Conservation (phyloP, 2,888 invertebrate genomes). For the Galeruca laticollis region DNA sequence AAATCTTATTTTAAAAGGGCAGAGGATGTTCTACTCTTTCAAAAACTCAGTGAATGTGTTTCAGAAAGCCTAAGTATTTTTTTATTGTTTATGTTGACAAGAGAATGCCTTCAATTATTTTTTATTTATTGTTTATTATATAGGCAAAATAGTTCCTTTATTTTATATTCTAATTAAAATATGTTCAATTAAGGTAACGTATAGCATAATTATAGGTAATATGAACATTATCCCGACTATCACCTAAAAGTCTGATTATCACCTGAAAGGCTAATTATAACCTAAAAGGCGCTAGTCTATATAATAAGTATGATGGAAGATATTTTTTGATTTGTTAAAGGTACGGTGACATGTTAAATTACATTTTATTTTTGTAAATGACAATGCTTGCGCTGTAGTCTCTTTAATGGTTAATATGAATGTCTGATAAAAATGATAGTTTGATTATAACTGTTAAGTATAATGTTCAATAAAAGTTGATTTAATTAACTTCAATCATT, state of each 20-base stretch:
- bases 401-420: slow-evolving; percentile 9
- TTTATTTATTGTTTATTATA: too few species aligned
- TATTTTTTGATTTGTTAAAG: slow-evolving; percentile 6
- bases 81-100: slow-evolving; percentile 5
- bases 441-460: too few species aligned
- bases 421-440: too few species aligned
- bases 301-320: not conserved
- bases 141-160: too few species aligned
- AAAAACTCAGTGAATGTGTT: slow-evolving; percentile 7
- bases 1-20: not conserved
- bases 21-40: slow-evolving; percentile 5
- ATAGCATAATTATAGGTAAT: slow-evolving; percentile 7
- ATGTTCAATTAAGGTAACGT: too few species aligned
- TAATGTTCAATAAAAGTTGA: slow-evolving; percentile 3
- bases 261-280: too few species aligned
- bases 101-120: not conserved
- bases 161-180: too few species aligned
- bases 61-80: slow-evolving; percentile 12
- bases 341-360: not conserved
- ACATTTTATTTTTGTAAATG: not conserved
- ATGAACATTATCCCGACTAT: slow-evolving; percentile 8
- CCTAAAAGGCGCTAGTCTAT: slow-evolving; percentile 9
- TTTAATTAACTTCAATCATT: not conserved
- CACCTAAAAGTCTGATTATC: slow-evolving; percentile 12
- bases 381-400: not conserved